Percentiles rank a stretch among this genome's conserved stretches.
Evolutionary conservation across 1,140 invertebrate genomes (phyloP).

Genomic region (Fopius arisanus): DNA sequence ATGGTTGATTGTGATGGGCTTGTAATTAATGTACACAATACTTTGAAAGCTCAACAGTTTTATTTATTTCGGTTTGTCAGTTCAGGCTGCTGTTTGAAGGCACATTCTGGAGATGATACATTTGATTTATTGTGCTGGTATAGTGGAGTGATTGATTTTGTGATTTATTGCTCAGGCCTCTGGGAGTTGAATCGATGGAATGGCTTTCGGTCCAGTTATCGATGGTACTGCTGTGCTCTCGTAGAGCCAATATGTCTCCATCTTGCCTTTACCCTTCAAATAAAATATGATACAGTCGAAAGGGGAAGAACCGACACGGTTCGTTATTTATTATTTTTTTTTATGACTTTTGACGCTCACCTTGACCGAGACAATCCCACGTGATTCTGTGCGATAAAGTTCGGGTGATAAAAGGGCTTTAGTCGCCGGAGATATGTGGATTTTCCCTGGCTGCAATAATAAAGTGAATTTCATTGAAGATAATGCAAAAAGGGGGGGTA

Average conservation of each 20-base stretch:
- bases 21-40: neutral
- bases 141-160: too few species aligned
- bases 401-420: constrained; percentile 70
- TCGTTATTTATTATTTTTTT: neutral
- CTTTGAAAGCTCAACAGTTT: neutral
- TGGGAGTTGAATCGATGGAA: neutral
- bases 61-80: neutral
- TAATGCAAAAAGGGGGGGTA: neutral
- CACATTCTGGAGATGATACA: neutral
- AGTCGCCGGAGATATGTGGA: constrained; percentile 77
- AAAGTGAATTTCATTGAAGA: neutral
- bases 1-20: neutral
- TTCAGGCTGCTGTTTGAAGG: neutral
- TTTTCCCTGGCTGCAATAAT: constrained; percentile 69
- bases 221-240: constrained; percentile 42
- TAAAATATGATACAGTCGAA: neutral
- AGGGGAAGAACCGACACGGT: neutral
- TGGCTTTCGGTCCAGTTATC: neutral
- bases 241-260: constrained; percentile 85
- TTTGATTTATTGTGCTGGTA: neutral
- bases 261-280: constrained; percentile 83
- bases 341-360: constrained; percentile 61
- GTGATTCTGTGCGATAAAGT: constrained; percentile 70
- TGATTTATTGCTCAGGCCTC: neutral
- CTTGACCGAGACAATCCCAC: constrained; percentile 79